Conservation (phyloP, 2,113 vertebrate species). For the Typhlomys cinereus region DNA sequence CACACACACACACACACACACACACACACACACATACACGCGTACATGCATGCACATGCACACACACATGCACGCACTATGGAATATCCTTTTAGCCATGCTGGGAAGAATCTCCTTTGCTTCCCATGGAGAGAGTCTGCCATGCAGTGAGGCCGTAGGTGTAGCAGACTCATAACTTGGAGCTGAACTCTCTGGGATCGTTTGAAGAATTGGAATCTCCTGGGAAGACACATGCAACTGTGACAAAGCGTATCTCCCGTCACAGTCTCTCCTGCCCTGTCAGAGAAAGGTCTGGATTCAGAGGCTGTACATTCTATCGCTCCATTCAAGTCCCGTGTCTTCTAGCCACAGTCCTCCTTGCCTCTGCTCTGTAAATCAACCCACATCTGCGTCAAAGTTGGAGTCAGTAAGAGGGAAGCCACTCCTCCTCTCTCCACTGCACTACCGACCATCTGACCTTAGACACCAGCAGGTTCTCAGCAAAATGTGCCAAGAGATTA, state of each 20-base stretch:
- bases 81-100: neutral
- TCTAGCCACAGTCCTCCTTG: neutral
- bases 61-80: neutral
- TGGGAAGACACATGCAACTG: neutral
- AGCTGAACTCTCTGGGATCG: neutral
- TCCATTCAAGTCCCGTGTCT: neutral
- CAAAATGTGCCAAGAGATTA: neutral
- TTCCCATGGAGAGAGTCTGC: neutral
- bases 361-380: neutral
- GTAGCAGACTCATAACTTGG: neutral
- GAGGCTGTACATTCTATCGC: neutral
- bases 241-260: neutral
- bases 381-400: neutral
- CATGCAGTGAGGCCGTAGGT: rapidly evolving
- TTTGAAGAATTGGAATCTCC: neutral
- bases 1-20: neutral
- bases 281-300: neutral
- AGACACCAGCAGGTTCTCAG: neutral
- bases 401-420: neutral
- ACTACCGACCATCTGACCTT: no score
- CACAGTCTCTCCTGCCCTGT: neutral
- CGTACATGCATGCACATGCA: neutral
- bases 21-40: neutral
- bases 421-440: neutral
- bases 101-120: neutral